Conservation (phyloP, 1,140 invertebrate genomes). For the Coelopa frigida region DNA sequence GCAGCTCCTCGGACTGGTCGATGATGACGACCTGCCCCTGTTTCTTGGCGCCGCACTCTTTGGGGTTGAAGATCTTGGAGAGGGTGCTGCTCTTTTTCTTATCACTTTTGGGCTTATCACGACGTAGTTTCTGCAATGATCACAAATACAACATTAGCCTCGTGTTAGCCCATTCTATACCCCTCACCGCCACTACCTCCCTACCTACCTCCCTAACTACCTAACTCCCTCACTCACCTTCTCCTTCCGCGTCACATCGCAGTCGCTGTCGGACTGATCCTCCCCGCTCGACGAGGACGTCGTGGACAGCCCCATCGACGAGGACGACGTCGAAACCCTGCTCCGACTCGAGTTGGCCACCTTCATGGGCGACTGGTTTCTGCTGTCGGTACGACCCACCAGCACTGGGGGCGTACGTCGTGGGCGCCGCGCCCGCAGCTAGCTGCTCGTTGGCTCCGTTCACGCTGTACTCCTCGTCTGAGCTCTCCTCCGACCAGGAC, state of each 20-base stretch:
- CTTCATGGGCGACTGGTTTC: constrained; percentile 17
- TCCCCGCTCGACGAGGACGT: constrained; percentile 10
- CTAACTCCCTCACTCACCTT: too few relatives aligned
- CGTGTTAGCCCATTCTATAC: too few relatives aligned
- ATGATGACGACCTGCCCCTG: constrained; percentile 45
- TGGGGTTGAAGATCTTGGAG: constrained; percentile 58
- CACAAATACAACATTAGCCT: neutral
- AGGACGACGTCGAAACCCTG: constrained; percentile 6
- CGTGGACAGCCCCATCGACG: constrained; percentile 8
- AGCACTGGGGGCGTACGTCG: constrained; percentile 7
- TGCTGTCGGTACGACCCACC: constrained; percentile 11
- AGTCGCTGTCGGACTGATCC: constrained; percentile 16
- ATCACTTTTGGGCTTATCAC: constrained; percentile 46
- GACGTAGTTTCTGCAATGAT: constrained; percentile 11
- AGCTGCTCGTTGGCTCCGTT: constrained; percentile 11
- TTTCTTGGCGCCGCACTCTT: constrained; percentile 51
- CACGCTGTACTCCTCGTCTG: constrained; percentile 10
- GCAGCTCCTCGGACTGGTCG: constrained; percentile 35
- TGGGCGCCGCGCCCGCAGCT: constrained; percentile 16
- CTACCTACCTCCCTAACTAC: too few relatives aligned
- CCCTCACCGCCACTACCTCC: too few relatives aligned
- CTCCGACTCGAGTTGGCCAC: constrained; percentile 8
- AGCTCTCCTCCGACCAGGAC: constrained; percentile 18
- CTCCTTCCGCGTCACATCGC: neutral
- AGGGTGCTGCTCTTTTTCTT: constrained; percentile 66